Evolutionary conservation across 2,113 vertebrate genomes (phyloP), one percentile per base, ranked within the genome.

Genomic region (Saguinus midas): DNA sequence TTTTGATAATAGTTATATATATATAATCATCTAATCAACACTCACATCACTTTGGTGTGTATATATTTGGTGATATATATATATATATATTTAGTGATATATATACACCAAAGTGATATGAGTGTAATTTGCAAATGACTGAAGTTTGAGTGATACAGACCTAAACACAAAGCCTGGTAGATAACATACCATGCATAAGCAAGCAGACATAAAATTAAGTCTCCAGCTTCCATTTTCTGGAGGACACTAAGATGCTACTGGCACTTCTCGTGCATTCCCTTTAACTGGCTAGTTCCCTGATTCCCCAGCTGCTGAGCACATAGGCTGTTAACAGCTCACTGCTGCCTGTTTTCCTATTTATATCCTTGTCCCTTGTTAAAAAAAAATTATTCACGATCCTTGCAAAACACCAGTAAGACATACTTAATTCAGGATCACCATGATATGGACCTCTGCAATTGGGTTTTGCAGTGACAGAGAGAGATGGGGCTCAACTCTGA

Each of bases 91-190:
- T 11, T 48, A 11, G 48, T 48, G 48, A 48, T 20, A 68, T 27
- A 43, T 23, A 70, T 5, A 37, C 5, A 58, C 13, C 16, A 70
- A 76, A 52, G 3, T 52, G 4, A 85, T 68, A 29, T n/a, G 18
- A 90, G 78, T 70, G 18, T 43, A n/a, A 92, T 78, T 82, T 90
- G 48, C 17, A 83, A 87, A 92, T 18, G 61, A 35, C 8, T 90
- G 2, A 75, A 61, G 3, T 48, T 48, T 87, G 50, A 87, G 2
- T 78, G 45, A 35, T 18, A 93, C 3, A 18, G 12, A 23, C 16
- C 81, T 86, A 81, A 66, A 61, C 6, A 35, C 4, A 55, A 87
- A 85, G 1, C 7, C 55, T 82, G 43, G n/a, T 25, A 43, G 27
- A 40, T 16, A 48, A 0, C 37, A 52, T 93, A 6, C 7, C 0